Base-by-base conservation (phyloP, 2,797 vertebrate species). In the Oophaga sylvatica region DNA sequence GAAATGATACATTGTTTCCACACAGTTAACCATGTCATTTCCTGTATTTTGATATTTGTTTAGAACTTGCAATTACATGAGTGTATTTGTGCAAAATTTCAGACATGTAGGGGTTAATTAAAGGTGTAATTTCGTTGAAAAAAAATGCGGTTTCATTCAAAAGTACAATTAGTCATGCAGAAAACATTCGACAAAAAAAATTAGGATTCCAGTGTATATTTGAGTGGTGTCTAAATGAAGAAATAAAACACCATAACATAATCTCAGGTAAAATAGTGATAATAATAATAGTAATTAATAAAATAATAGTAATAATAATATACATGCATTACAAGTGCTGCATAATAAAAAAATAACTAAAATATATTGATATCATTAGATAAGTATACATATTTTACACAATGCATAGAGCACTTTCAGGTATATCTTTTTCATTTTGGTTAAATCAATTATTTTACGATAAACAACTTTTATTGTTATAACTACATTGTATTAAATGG, bases 401-500 rank as follows among this genome's bases (percentile, higher is more conserved):
- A 60, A 60, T 41, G 19, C 62, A 80, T 22, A 41, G 57, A 1
- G 17, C 11, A 57, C 19, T 77, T 26, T 77, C 26, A 65, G 65
- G 60, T 5, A n/a, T n/a, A 67, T 81, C 20, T 48, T 41, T 67
- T 17, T 81, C 48, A 17, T 67, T 65, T 22, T 80, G 35, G 11
- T 65, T 1, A 67, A 65, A 45, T 48, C 22, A 22, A 65, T 80
- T 48, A 48, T 81, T 81, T 67, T 7, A 81, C 45, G 41, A 81
- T 26, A 81, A 65, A 65, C 60, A 65, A 83, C 35, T 62, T 84
- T 59, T 76, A 60, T 45, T 16, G 13, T 76, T 84, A 65, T 67
- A 77, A 65, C 41, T 29, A 62, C 71, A 76, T 65, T 45, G 41
- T 19, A 76, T 77, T 76, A n/a, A 81, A 75, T 35, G 45, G 26